Evolutionary conservation across 2,888 invertebrate genomes (phyloP), one percentile per base, ranked within the genome.

Genomic region (Coleophora flavipennella): DNA sequence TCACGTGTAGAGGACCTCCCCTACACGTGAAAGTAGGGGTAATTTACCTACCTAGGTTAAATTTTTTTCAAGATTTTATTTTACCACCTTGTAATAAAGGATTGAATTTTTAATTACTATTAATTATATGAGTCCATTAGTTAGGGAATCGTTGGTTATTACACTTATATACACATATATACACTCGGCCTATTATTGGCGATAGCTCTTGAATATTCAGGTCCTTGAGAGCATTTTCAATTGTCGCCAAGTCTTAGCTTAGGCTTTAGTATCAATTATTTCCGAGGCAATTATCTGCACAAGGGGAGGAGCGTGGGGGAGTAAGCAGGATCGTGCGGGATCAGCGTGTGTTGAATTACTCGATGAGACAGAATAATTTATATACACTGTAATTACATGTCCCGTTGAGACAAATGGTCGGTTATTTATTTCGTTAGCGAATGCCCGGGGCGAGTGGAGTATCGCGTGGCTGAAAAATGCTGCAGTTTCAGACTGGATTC

Each of bases 231-330:
- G 51, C 51, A 48, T 57, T 51, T 50, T 55, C 57, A 59, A 56
- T 60, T 55, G 52, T 43, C 39, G 50, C 52, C 52, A 47, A 53
- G 47, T 55, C 52, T 57, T 49, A 59, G 55, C 55, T 49, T 46
- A 48, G 48, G 50, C 56, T 59, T 55, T 65, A 63, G 67, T 66
- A 64, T 66, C 61, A 65, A 66, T 76, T 71, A 73, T 68, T 64
- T 63, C 62, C 62, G 57, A 65, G 57, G 64, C 78, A 71, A 76
- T 79, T 77, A 77, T 67, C 59, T 70, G 63, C 79, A 78, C 76
- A 51, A 13, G 34, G 34, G 25, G 9, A 46, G 46, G 44, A 54
- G 59, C 56, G 55, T 54, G 60, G 56, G 20, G 20, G 6, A 6
- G 20, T 20, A 20, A 20, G 20, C 64, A 54, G 53, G 51, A 59